Evolutionary conservation across 2,797 vertebrate species (phyloP), one percentile per base, ranked within the genome.

Genomic region (Karalla daura): DNA sequence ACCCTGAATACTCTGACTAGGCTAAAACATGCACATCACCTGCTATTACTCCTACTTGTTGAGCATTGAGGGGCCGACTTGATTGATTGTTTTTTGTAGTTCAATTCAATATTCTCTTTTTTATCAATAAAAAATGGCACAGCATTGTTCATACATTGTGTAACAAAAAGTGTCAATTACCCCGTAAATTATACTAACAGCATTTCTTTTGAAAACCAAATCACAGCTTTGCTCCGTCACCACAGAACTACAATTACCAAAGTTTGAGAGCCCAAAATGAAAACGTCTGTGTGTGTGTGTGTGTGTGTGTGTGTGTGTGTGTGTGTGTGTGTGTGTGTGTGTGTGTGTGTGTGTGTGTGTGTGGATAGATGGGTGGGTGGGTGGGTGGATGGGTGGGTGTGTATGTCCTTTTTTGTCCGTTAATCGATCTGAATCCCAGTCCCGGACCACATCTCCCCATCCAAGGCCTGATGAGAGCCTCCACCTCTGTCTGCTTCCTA

Each of bases 401-500:
- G 17, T 3, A 17, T 37, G 24, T 56, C 8, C 3, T 44, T 7
- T 55, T 47, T 40, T 50, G 23, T 55, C 27, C 28, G 2, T 1
- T 7, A 10, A 52, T 58, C 17, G 30, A 21, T 60, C 37, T 39
- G 43, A 43, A 65, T 36, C 43, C 30, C 30, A 39, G 18, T 30
- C 20, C 49, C 11, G 59, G 47, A 67, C 60, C 41, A 53, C 15
- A 27, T 50, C 44, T 81, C 44, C 40, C 58, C 5, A 53, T 76
- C 39, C 9, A 13, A 24, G 47, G 41, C 54, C 45, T 62, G 63
- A 73, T 69, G 51, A 75, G 56, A 44, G 60, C 61, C 30, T 78
- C 60, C 51, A 59, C 56, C 46, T 44, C 72, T 33, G 35, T 63
- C 67, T 46, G 28, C 64, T 50, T 74, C 55, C 65, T 80, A 3